Percentiles rank a stretch among this genome's conserved stretches.
These are phyloP conservation scores for Ooceraea biroi DNA, from an alignment of 1,140 invertebrate species.

Conservation along the genomic window DNA sequence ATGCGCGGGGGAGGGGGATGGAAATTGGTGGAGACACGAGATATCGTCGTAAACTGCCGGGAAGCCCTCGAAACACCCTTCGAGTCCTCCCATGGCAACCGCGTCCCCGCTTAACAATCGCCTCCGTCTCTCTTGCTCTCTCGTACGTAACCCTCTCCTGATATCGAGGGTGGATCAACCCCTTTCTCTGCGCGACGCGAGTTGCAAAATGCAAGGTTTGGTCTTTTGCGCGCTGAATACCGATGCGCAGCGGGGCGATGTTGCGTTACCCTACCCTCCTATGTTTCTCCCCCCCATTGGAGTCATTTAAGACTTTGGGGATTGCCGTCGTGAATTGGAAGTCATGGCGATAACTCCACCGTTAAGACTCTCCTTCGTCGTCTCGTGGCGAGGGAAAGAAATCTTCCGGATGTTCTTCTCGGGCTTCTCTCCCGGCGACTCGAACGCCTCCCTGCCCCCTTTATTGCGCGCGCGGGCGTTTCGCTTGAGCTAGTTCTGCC, in stretches of 20 bases:
- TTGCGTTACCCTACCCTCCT: no score
- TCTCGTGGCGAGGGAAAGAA: neutral
- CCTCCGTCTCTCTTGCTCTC: neutral
- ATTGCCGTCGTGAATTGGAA: slow-evolving; percentile 70
- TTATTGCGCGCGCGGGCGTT: no score
- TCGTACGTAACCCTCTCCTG: slow-evolving; percentile 32
- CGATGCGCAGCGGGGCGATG: slow-evolving; percentile 62
- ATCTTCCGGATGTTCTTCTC: slow-evolving; percentile 15
- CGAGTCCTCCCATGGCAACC: slow-evolving; percentile 69
- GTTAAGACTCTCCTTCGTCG: slow-evolving; percentile 30
- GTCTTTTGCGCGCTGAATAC: slow-evolving; percentile 74
- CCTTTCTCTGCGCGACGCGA: slow-evolving; percentile 61
- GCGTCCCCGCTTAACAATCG: slow-evolving; percentile 30
- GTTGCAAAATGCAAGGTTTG: slow-evolving; percentile 79
- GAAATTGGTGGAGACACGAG: slow-evolving; percentile 9
- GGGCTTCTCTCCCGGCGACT: neutral
- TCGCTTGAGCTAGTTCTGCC: neutral
- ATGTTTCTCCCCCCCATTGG: no score
- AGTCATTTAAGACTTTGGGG: slow-evolving; percentile 63
- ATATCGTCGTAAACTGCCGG: slow-evolving; percentile 44
- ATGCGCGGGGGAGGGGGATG: neutral
- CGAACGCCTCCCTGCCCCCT: slow-evolving; percentile 8
- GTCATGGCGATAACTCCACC: slow-evolving; percentile 57
- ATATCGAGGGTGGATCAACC: slow-evolving; percentile 50
- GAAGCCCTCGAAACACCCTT: slow-evolving; percentile 62